Percentiles rank a stretch among this genome's conserved stretches.
Conservation (phyloP, 2,888 invertebrate species). For the Prenolepis imparis region DNA sequence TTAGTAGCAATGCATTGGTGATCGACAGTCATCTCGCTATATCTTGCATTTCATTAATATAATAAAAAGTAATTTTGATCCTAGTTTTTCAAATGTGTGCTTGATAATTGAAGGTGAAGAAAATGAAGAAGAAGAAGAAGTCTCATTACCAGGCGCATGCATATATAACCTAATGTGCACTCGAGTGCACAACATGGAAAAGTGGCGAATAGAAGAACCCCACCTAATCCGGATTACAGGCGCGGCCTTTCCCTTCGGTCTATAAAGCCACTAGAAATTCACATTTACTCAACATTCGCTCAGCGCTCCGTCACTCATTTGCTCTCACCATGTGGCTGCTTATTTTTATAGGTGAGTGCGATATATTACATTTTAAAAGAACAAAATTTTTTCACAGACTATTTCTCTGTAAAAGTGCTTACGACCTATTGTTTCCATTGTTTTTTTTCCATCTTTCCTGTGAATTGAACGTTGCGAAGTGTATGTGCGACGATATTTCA, state of each 20-base stretch:
- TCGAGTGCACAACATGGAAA: constrained; percentile 72
- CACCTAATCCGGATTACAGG: constrained; percentile 81
- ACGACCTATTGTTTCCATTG: neutral
- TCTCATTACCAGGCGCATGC: neutral
- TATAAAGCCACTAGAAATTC: constrained; percentile 84
- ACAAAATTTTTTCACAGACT: constrained; percentile 22
- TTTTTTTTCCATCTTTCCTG: neutral
- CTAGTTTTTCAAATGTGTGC: neutral
- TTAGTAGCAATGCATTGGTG: neutral
- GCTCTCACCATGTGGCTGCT: constrained; percentile 84
- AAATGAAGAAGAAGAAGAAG: constrained; percentile 22
- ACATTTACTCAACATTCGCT: constrained; percentile 84
- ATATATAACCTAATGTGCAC: constrained; percentile 62
- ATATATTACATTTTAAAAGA: constrained; percentile 50
- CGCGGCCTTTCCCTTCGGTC: constrained; percentile 85
- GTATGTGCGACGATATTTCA: constrained; percentile 28
- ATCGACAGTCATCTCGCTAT: neutral
- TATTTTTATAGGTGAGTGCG: constrained; percentile 84
- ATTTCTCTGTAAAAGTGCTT: constrained; percentile 33
- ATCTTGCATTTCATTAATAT: neutral
- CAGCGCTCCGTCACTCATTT: constrained; percentile 83
- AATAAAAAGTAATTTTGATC: neutral
- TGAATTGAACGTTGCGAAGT: neutral
- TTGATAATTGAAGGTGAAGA: constrained; percentile 11
- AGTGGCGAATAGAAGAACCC: constrained; percentile 80